Conservation (phyloP, 92 coral and sea anemone genomes). For the Chrysogorgia sp. region DNA sequence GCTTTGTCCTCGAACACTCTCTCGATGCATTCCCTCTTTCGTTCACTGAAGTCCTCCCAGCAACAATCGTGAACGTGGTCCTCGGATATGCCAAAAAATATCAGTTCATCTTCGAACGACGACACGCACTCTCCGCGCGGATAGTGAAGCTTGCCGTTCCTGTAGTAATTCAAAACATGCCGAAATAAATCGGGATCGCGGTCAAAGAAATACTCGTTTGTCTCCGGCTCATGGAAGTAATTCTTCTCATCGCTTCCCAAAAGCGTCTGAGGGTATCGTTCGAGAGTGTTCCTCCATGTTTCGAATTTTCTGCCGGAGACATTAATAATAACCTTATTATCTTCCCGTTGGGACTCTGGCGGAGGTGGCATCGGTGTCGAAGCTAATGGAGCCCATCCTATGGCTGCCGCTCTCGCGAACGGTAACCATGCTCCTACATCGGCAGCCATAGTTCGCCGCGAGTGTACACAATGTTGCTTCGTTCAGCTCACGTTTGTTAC, state of each 20-base stretch:
- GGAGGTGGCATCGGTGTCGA: constrained; percentile 99
- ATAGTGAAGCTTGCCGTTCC: constrained; percentile 88
- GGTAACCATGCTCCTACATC: constrained; percentile 99
- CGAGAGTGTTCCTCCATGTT: constrained; percentile 98
- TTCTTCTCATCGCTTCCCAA: constrained; percentile 98
- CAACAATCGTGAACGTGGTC: constrained; percentile 99
- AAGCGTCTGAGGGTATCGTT: constrained; percentile 97
- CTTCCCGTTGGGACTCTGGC: constrained; percentile 88
- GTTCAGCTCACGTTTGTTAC: background rate
- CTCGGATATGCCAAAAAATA: constrained; percentile 96
- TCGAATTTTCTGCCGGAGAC: constrained; percentile 99
- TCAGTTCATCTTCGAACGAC: constrained; percentile 88
- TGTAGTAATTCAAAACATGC: constrained; percentile 85
- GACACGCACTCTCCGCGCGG: constrained; percentile 99
- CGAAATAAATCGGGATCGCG: constrained; percentile 96
- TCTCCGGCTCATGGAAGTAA: constrained; percentile 92
- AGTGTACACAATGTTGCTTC: background rate
- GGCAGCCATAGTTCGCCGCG: constrained; percentile 83
- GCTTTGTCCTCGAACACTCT: constrained; percentile 94
- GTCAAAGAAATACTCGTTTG: constrained; percentile 96
- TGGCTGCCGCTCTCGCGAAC: constrained; percentile 99
- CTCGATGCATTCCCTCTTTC: constrained; percentile 96
- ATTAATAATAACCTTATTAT: constrained; percentile 94
- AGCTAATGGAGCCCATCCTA: constrained; percentile 99
- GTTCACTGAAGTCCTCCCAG: constrained; percentile 99